These are phyloP conservation scores for Polyergus mexicanus DNA, from an alignment of 1,140 invertebrate genomes.

Conservation along the genomic window DNA sequence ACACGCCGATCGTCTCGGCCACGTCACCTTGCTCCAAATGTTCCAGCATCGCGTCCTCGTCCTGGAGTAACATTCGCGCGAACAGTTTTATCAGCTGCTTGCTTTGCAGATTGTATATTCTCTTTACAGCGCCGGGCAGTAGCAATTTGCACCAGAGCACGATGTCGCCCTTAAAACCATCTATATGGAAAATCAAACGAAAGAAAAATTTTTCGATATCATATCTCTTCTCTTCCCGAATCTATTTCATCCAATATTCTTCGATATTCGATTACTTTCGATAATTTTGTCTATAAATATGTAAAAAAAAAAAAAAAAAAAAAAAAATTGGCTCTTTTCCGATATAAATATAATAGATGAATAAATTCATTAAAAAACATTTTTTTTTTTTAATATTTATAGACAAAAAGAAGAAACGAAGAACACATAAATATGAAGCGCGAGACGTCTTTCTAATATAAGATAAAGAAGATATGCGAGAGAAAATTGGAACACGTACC, in stretches of 20 bases:
- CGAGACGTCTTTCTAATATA: background rate
- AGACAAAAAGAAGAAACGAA: no score
- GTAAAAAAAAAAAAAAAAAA: no score
- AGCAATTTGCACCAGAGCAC: constrained; percentile 94
- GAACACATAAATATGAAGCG: background rate
- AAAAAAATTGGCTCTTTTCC: no score
- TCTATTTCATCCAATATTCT: no score
- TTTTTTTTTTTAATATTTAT: no score
- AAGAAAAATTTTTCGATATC: background rate
- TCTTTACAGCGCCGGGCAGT: constrained; percentile 92
- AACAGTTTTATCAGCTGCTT: constrained; percentile 97
- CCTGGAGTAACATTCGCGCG: constrained; percentile 91
- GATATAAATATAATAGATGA: no score
- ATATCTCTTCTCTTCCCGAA: background rate
- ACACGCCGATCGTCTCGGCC: constrained; percentile 94
- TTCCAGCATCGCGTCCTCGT: constrained; percentile 93
- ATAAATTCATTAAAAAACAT: no score
- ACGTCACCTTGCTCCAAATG: constrained; percentile 96
- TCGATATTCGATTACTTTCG: no score
- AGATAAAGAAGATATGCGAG: background rate
- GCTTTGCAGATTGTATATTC: constrained; percentile 96
- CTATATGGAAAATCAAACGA: constrained; percentile 75
- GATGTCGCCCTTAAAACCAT: constrained; percentile 92
- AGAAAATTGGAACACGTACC: background rate
- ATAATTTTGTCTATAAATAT: no score